These are phyloP conservation scores for Ornithorhynchus anatinus DNA, from an alignment of 2,113 vertebrate species.

Conservation along the genomic window DNA sequence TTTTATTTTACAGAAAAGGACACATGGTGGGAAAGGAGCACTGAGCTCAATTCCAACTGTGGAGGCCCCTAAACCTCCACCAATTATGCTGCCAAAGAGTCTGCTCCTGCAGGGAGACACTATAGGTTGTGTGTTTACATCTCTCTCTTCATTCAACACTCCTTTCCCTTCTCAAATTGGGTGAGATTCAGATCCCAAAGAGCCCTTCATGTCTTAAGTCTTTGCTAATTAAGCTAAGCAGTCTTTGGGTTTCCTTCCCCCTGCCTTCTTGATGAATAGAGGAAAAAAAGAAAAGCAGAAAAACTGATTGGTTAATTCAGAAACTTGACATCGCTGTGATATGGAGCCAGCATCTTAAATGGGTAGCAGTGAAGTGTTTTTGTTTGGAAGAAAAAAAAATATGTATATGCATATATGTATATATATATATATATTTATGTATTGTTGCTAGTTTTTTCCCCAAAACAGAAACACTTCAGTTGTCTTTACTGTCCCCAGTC, in stretches of 20 bases:
- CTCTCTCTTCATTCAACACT: not conserved
- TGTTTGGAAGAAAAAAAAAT: slow-evolving; percentile 8
- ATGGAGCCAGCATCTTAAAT: not conserved
- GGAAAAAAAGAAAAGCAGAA: not conserved
- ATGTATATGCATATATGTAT: not conserved
- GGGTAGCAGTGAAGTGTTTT: not conserved
- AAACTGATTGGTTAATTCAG: not conserved
- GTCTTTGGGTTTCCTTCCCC: not conserved
- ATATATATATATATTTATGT: not conserved
- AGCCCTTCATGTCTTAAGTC: too few species aligned
- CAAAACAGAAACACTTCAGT: slow-evolving; percentile 36
- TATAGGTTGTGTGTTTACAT: accelerated
- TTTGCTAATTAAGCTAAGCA: too few species aligned
- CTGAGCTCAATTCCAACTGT: not conserved
- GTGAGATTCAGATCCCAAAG: too few species aligned
- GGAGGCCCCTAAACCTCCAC: not conserved
- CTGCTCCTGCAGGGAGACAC: not conserved
- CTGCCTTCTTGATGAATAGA: not conserved
- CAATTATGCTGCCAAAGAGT: not conserved
- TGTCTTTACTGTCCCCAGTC: slow-evolving; percentile 9
- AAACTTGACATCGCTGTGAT: not conserved
- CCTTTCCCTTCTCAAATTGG: not conserved
- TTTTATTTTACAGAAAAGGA: not conserved
- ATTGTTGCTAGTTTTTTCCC: not conserved
- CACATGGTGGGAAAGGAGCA: not conserved